Base-by-base conservation (phyloP, 2,113 vertebrate genomes). In the Deroptyus accipitrinus region DNA sequence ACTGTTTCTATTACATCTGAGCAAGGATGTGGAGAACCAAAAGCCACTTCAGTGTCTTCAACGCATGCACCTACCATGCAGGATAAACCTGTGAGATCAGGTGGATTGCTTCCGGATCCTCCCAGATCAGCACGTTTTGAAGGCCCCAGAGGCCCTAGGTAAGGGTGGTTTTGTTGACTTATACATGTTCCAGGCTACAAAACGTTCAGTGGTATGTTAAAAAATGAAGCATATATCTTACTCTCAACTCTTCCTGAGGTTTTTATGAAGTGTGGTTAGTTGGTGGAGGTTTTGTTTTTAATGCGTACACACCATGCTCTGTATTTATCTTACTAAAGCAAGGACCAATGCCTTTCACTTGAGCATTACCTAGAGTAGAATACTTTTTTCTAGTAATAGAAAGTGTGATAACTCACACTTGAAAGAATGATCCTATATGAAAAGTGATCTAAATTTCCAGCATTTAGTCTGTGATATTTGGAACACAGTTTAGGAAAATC, bases 141-240 rank as follows among this genome's bases (percentile, higher is more conserved):
- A 97, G 98, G 96, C 41, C 97, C 98, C 41, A 98, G 98, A 97
- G 98, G 98, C 44, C 97, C 98, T 97, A 97, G 98, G 99, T 99
- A 97, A 97, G 97, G 89, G 84, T 92, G 35, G 3, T 68, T 92
- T 75, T 61, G 25, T 61, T 83, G 25, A 37, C 81, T 78, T 78
- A 8, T 68, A 22, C 2, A 0, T 42, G 20, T 86, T 83, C 30
- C 22, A 51, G 27, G 31, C 57, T 76, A 15, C 31, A 41, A 46
- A 44, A 30, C 35, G 23, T 87, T 35, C 52, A 64, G 25, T 59
- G 49, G n/a, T 88, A 6, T 10, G 28, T 86, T 72, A 68, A 81
- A 33, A 88, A 88, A 37, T 35, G 0, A 74, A 86, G 44, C 11
- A 7, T 28, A 0, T 11, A 13, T 57, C 61, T 66, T 42, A 23